Percentiles rank a stretch among this genome's conserved stretches.
phyloP scores from a whole-genome alignment of 2,888 invertebrate species.

The Antheraea yamamai region DNA sequence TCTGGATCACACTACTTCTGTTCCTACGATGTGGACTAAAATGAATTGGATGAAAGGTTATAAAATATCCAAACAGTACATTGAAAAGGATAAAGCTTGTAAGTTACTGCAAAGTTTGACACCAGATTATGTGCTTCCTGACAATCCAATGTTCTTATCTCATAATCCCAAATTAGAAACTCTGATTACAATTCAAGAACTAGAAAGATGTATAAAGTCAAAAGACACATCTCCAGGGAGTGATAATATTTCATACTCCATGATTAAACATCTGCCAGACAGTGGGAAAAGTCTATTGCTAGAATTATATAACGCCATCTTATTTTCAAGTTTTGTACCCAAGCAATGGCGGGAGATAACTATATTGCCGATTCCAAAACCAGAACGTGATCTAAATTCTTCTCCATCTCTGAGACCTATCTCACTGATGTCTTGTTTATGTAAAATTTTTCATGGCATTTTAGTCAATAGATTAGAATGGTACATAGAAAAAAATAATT shows the following conservation, averaged over 20 bases:
- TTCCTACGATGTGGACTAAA: too few species aligned
- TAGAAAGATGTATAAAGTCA: not conserved
- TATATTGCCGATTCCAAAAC: slow-evolving; percentile 33
- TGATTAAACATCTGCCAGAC: slow-evolving; percentile 24
- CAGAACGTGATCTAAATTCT: slow-evolving; percentile 11
- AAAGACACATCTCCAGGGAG: too few species aligned
- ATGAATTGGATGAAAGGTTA: too few species aligned
- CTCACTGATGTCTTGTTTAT: slow-evolving; percentile 28
- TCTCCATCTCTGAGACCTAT: slow-evolving; percentile 26
- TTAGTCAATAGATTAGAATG: slow-evolving; percentile 25
- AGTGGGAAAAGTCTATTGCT: slow-evolving; percentile 19
- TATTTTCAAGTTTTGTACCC: slow-evolving; percentile 25
- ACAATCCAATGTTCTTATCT: not conserved
- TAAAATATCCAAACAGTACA: too few species aligned
- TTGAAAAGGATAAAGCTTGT: too few species aligned
- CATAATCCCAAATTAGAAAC: not conserved
- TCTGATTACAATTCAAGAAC: not conserved
- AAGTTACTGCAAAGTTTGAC: too few species aligned
- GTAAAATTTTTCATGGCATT: slow-evolving; percentile 30
- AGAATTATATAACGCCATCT: slow-evolving; percentile 20
- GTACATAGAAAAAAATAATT: slow-evolving; percentile 18
- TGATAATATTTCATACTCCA: slow-evolving; percentile 23
- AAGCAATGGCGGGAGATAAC: slow-evolving; percentile 31
- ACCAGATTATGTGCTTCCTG: not conserved
- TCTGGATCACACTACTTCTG: too few species aligned